Evolutionary conservation across 2,113 vertebrate genomes (phyloP), one percentile per base, ranked within the genome.

Genomic region (Anoplopoma fimbria): DNA sequence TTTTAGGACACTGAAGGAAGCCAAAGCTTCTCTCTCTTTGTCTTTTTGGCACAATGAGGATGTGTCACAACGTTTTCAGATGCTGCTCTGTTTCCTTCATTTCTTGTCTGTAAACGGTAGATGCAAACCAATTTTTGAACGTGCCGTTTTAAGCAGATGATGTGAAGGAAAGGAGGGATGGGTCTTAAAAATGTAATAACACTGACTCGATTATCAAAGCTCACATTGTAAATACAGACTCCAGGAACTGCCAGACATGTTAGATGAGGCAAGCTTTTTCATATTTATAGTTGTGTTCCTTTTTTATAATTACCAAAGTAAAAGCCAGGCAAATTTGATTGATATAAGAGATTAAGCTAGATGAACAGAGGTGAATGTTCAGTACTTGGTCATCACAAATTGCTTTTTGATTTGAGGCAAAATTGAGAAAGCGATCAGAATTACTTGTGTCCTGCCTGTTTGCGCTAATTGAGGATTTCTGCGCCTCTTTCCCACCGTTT

Each of bases 151-250:
- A 42, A 72, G 29, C 25, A 15, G 33, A 69, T 40, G 7, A 58
- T 63, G 6, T 53, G 31, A 74, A 88, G 62, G 51, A 51, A 69
- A 64, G 25, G 17, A 47, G 19, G 19, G 53, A n/a, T 58, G 33
- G 23, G 21, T 53, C 19, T 69, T 45, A 25, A 9, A 45, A 69
- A 64, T 77, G n/a, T 57, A 25, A 13, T 23, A 17, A 55, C 15
- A 51, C 31, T 34, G 53, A 19, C 23, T 65, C 45, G 8, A 68
- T 73, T 57, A n/a, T 53, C 55, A 38, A 71, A 58, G 68, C 88
- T 86, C 96, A 95, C 96, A 95, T 95, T 97, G 96, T 96, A 96
- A 96, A 95, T 94, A 95, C 96, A 96, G 96, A 96, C 93, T 94
- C 93, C 92, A 95, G 95, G 93, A 89, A 78, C 27, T 84, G 62